Evolutionary conservation across 2,888 invertebrate species (phyloP).

Genomic region (Mimumesa dahlbomi): DNA sequence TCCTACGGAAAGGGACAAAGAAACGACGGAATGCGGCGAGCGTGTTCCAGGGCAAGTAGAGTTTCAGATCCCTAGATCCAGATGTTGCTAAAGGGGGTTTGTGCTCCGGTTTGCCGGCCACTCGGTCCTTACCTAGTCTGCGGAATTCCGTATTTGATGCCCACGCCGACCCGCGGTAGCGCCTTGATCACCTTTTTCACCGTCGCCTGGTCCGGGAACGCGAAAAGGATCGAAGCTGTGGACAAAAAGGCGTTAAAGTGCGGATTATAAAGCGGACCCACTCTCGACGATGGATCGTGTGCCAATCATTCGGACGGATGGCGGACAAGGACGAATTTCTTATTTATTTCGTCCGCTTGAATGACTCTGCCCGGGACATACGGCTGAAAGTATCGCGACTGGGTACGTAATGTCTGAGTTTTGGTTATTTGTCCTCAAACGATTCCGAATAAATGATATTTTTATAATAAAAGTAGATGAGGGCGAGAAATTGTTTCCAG

Average conservation of each 20-base stretch:
- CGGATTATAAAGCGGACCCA: conserved; percentile 52
- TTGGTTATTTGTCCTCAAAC: no score
- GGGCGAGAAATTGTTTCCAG: no score
- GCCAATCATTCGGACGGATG: conserved; percentile 49
- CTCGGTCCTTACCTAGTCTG: conserved; percentile 91
- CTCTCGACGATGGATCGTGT: conserved; percentile 26
- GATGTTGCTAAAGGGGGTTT: conserved; percentile 38
- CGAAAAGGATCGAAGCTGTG: conserved; percentile 98
- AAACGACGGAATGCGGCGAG: conserved; percentile 73
- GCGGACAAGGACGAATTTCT: conserved; percentile 41
- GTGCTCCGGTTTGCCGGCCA: conserved; percentile 2
- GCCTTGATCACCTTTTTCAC: conserved; percentile 99
- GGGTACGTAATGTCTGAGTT: no score
- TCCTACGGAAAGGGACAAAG: conserved; percentile 66
- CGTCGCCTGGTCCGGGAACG: conserved; percentile 97
- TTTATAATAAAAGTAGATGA: no score
- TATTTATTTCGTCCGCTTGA: conserved; percentile 23
- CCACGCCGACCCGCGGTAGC: conserved; percentile 97
- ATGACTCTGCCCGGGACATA: neutral
- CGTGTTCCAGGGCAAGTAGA: conserved; percentile 64
- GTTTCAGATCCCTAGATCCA: conserved; percentile 36
- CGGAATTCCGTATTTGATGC: conserved; percentile 99
- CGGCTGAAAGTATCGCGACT: no score
- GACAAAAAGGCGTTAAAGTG: conserved; percentile 75
- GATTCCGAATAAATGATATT: no score